A percentile compares a stretch with the other conserved stretches of the same genome.
These are phyloP conservation scores for Pandemis corylana DNA, from an alignment of 2,888 invertebrate genomes.

Conservation along the genomic window DNA sequence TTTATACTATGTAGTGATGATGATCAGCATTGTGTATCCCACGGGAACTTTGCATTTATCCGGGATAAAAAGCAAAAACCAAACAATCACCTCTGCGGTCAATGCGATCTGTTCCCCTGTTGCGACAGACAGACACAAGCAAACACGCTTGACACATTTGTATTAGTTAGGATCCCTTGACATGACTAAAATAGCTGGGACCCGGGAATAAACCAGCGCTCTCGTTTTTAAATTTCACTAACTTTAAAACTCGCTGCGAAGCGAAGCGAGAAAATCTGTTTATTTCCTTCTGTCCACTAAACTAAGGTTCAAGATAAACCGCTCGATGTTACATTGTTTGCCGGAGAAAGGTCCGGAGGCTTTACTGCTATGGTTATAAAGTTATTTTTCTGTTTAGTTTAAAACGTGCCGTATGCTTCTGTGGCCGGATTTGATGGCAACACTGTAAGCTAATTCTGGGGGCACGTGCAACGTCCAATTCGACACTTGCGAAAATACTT, in stretches of 20 bases:
- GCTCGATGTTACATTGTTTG: not conserved
- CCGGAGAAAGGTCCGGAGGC: not conserved
- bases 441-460: slow-evolving; percentile 19
- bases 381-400: not conserved
- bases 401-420: slow-evolving; percentile 2
- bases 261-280: not conserved
- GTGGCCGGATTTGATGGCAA: slow-evolving; percentile 8
- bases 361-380: not conserved
- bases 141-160: not conserved
- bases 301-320: slow-evolving; percentile 6
- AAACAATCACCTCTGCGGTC: too few species aligned
- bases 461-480: slow-evolving; percentile 9
- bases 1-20: too few species aligned
- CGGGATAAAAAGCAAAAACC: too few species aligned
- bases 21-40: too few species aligned
- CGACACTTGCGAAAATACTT: slow-evolving; percentile 14
- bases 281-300: not conserved
- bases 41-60: too few species aligned
- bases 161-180: not conserved
- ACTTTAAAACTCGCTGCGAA: not conserved
- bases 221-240: not conserved
- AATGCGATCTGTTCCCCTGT: too few species aligned
- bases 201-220: not conserved
- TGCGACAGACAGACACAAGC: too few species aligned
- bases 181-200: not conserved